Conservation (phyloP, 2,888 invertebrate genomes). For the Drosophila ustulata region DNA sequence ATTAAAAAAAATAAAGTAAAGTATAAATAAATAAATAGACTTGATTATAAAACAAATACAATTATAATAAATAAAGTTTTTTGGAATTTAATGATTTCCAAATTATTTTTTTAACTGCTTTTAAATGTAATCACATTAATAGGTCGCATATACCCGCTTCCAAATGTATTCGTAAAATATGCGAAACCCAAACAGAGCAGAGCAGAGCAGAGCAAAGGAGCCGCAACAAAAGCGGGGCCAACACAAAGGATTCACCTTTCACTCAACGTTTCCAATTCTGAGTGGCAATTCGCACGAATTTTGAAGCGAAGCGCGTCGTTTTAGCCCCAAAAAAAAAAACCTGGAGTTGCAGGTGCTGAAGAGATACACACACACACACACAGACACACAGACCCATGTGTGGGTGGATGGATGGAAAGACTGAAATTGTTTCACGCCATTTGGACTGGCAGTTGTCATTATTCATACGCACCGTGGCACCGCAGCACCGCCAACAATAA, state of each 20-base stretch:
- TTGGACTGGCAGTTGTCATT: slow-evolving; percentile 65
- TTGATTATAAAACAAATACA: too few relatives aligned
- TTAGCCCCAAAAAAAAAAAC: not conserved
- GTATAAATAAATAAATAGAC: too few relatives aligned
- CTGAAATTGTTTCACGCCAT: slow-evolving; percentile 47
- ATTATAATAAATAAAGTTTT: too few relatives aligned
- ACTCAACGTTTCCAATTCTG: not conserved
- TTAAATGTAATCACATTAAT: too few relatives aligned
- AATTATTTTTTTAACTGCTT: too few relatives aligned
- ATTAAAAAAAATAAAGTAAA: too few relatives aligned
- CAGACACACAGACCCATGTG: not conserved
- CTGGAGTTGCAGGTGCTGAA: slow-evolving; percentile 19
- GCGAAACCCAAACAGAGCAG: not conserved
- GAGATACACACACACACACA: not conserved
- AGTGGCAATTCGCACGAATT: slow-evolving; percentile 28
- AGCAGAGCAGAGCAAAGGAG: not conserved
- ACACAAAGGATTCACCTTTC: slow-evolving; percentile 1
- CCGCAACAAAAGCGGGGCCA: not conserved
- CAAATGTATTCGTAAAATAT: too few relatives aligned
- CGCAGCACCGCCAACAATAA: slow-evolving; percentile 44
- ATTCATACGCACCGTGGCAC: slow-evolving; percentile 68
- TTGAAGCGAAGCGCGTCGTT: slow-evolving; percentile 6
- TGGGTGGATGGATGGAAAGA: slow-evolving; percentile 9
- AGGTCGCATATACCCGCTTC: too few relatives aligned
- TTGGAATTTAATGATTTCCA: too few relatives aligned